Evolutionary conservation across 2,888 invertebrate genomes (phyloP), one percentile per base, ranked within the genome.

Genomic region (Baccha elongata): DNA sequence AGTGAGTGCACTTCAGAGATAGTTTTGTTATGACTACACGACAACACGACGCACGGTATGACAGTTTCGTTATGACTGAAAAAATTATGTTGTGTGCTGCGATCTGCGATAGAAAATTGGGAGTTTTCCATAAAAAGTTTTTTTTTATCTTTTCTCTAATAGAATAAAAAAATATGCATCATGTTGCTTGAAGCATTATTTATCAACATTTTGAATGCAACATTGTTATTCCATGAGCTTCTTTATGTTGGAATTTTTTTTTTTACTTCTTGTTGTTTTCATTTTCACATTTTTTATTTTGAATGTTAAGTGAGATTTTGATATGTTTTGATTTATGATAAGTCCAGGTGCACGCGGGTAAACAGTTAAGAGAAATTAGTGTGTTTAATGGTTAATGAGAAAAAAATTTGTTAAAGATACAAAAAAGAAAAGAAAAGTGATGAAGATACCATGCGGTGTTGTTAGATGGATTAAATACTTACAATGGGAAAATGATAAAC

Each of bases 291-390:
- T 26, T 26, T 23, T 52, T n/a, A n/a, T 58, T 58, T 62, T 29
- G 21, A 17, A 48, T 69, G 46, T 52, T 55, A 48, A 46, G 29
- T 37, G 40, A 21, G 55, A 29, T 65, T 65, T 75, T 68, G 60
- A 60, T 60, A 58, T 60, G 48, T 74, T 71, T 75, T 81, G 81
- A 81, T 81, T 65, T 71, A 81, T 81, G 75, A 76, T 76, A 60
- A 67, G 53, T 65, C 58, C 44, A 37, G 23, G 37, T n/a, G 21
- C n/a, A 32, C 29, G 26, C 23, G 5, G 17, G 42, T 68, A 35
- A 11, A 62, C 29, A 55, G 52, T 7, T 17, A 17, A 42, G 64
- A 48, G 74, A 74, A 80, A 80, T 80, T 74, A 74, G 80, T 74
- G 62, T 80, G 35, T 50, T 80, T 48, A 71, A 64, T 55, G 69